Percentiles rank a stretch among this genome's conserved stretches.
Conservation (phyloP, 2,888 invertebrate genomes). For the Eurytoma californica region DNA sequence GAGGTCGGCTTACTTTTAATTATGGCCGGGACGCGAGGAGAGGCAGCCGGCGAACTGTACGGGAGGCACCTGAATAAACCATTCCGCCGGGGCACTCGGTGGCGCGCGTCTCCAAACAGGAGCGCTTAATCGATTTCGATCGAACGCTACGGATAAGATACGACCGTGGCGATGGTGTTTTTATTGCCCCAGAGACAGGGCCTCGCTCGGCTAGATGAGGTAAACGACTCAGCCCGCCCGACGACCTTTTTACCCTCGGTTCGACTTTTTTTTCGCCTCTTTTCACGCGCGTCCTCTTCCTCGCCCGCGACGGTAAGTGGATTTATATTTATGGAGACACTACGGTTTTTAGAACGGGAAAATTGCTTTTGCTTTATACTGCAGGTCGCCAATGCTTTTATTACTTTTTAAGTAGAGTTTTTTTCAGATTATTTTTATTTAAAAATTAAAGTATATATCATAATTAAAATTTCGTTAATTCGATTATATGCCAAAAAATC, state of each 20-base stretch:
- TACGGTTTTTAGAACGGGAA: slow-evolving; percentile 46
- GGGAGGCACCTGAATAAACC: slow-evolving; percentile 69
- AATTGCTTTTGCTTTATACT: slow-evolving; percentile 53
- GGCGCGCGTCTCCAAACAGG: slow-evolving; percentile 50
- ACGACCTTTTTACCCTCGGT: neutral
- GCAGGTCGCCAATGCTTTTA: neutral
- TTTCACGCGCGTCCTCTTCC: slow-evolving; percentile 5
- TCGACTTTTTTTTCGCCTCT: slow-evolving; percentile 10
- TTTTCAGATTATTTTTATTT: too few species aligned
- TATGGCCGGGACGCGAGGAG: slow-evolving; percentile 61
- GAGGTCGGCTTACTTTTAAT: slow-evolving; percentile 65
- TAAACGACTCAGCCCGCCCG: slow-evolving; percentile 35
- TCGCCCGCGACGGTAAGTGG: slow-evolving; percentile 45
- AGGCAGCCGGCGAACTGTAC: slow-evolving; percentile 31
- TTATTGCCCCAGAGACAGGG: slow-evolving; percentile 45
- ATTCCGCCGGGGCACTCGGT: slow-evolving; percentile 39
- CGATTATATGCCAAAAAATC: too few species aligned
- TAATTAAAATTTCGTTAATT: too few species aligned
- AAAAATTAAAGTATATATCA: too few species aligned
- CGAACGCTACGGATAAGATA: slow-evolving; percentile 57
- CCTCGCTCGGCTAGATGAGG: slow-evolving; percentile 26
- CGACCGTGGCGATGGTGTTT: slow-evolving; percentile 52
- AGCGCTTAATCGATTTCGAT: slow-evolving; percentile 57
- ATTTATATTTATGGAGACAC: slow-evolving; percentile 57
- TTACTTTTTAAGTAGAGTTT: too few species aligned